Base-by-base conservation (phyloP, 2,797 vertebrate genomes). In the Ctenopoma kingsleyae region DNA sequence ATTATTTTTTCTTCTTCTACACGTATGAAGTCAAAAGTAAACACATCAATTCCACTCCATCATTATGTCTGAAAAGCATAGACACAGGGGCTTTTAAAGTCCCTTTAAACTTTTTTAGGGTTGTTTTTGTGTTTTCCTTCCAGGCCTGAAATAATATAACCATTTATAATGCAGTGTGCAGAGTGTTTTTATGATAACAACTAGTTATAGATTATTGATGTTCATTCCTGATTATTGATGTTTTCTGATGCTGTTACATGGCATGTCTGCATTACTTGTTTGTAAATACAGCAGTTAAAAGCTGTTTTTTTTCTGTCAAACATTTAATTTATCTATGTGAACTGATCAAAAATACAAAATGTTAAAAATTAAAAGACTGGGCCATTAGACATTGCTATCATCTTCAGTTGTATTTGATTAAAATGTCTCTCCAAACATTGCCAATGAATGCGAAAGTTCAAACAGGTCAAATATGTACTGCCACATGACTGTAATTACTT, bases 21-120 rank as follows among this genome's bases (percentile, higher is more conserved):
- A 23, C 62, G 60, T 44, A 11, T 17, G 8, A 57, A n/a, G 6
- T 67, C 27, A 35, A 27, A 38, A 46, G 19, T 49, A 57, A 71
- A 67, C 49, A 62, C 43, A 68, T 38, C 65, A 43, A 70, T 55
- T 43, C 35, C 13, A 12, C 8, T 22, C 16, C 20, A n/a, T 35
- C 50, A 23, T 63, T 62, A 8, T 23, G 7, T 59, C 23, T 56
- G 48, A 66, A 55, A 73, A 32, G 7, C 52, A 58, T 61, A 17
- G 47, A 38, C 46, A 48, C 20, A 16, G 0, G 3, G 11, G 20
- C 32, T 66, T 57, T 52, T 20, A 50, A 43, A 67, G 23, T 25
- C 15, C 15, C 10, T 35, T 20, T 5, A 22, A 8, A 35, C 19
- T 47, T 40, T 9, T 15, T 35, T 43, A 40, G 25, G 22, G 30